Evolutionary conservation across 2,797 vertebrate species (phyloP), one percentile per base, ranked within the genome.

Genomic region (Melanotaenia boesemani): DNA sequence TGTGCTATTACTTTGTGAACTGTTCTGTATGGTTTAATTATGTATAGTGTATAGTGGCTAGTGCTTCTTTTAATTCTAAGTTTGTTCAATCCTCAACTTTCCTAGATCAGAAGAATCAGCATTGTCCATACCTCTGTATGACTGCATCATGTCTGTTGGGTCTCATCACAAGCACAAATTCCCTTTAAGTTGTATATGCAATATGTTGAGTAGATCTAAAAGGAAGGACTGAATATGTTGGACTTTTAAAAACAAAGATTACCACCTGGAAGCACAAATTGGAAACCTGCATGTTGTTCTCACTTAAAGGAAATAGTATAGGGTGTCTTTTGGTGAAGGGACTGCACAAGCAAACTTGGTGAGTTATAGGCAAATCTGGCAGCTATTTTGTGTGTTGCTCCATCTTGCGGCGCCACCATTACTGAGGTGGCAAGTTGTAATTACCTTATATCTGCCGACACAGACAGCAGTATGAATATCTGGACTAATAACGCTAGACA

Each of bases 261-360:
- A 48, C 18, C 46, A 48, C 18, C 46, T 20, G 2, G 5, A 20
- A 41, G n/a, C n/a, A 72, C 66, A 72, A 41, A 32, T 24, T 55
- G 36, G 5, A 22, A 26, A 60, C 54, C 48, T 79, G 41, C 58
- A 46, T 58, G 52, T 50, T 13, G 28, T 72, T 82, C 36, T 70
- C 52, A 57, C 80, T 77, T 74, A 58, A 76, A 70, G 41, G 34
- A 58, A 78, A 37, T 37, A 67, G 22, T 72, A 72, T 52, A 73
- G 76, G 69, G 66, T 72, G 65, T 68, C 83, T 85, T 83, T 72
- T 73, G 55, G 68, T 44, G 63, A 70, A 55, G 24, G 48, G 70
- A 67, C 63, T 57, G 30, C 60, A 63, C 82, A 52, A 64, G 70
- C 73, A 82, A 85, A 80, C 91, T 91, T 94, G 93, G 91, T 81